Evolutionary conservation across 2,888 invertebrate species (phyloP).

Genomic region (Protula sp.): DNA sequence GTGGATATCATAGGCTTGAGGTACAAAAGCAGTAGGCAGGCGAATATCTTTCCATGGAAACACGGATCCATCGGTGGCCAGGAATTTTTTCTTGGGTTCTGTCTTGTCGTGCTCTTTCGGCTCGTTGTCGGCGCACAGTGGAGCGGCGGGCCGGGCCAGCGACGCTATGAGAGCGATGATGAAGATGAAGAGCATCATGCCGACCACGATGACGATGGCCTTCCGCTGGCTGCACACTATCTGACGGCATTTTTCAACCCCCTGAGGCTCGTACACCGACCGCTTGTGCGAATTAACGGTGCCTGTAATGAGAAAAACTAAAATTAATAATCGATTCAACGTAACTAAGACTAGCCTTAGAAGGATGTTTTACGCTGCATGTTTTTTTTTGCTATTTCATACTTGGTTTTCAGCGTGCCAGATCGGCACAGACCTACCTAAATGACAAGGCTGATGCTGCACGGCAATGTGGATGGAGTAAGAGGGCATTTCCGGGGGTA

Average conservation of each 20-base stretch:
- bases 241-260: constrained; percentile 55
- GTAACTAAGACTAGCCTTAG: no score
- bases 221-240: constrained; percentile 53
- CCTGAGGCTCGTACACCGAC: constrained; percentile 67
- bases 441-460: no score
- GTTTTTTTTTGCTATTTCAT: no score
- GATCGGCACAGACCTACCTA: no score
- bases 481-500: no score
- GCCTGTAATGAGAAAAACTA: constrained; percentile 53
- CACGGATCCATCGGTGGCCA: constrained; percentile 34
- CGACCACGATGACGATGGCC: constrained; percentile 68
- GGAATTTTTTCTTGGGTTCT: constrained; percentile 8
- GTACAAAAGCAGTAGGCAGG: constrained; percentile 44
- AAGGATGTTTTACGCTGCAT: no score
- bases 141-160: constrained; percentile 70
- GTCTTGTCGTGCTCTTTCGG: background rate
- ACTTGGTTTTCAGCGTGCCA: no score
- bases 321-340: no score
- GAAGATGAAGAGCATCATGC: constrained; percentile 34
- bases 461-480: no score
- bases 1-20: constrained; percentile 76
- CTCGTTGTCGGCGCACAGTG: background rate
- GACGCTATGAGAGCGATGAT: constrained; percentile 77
- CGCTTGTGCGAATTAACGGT: constrained; percentile 65
- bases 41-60: constrained; percentile 50